Evolutionary conservation across 2,797 vertebrate species (phyloP).

Genomic region (Gila robusta): DNA sequence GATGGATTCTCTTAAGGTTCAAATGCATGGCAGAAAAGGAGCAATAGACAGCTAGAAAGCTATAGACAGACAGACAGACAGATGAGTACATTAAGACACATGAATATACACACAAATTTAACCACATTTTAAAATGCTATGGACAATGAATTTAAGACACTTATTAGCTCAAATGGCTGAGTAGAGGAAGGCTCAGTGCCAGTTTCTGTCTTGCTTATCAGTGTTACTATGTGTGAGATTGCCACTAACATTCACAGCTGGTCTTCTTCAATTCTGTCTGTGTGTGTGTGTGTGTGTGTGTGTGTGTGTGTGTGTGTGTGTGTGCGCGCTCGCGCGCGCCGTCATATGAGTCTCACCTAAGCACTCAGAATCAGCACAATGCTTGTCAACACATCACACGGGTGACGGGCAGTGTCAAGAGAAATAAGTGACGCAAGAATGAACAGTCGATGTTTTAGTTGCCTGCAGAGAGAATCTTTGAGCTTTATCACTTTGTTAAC

Average conservation of each 20-base stretch:
- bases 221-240: slow-evolving; percentile 31
- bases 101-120: too few species aligned
- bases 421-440: background rate
- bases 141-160: slow-evolving; percentile 1
- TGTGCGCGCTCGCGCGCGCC: background rate
- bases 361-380: background rate
- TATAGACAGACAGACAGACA: background rate
- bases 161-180: slow-evolving; percentile 42
- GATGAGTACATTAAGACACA: too few species aligned
- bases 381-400: slow-evolving; percentile 11
- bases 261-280: slow-evolving; percentile 10
- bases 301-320: background rate
- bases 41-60: background rate
- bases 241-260: slow-evolving; percentile 43
- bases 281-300: background rate
- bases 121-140: background rate
- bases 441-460: slow-evolving; percentile 16
- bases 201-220: slow-evolving; percentile 51
- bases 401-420: background rate
- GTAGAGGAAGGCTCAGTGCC: slow-evolving; percentile 18
- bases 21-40: too few species aligned
- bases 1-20: too few species aligned
- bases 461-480: background rate
- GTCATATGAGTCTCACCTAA: slow-evolving; percentile 10
- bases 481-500: slow-evolving; percentile 7